A percentile compares a stretch with the other conserved stretches of the same genome.
Evolutionary conservation across 2,888 invertebrate genomes (phyloP).

Genomic region (Andrena fulva): DNA sequence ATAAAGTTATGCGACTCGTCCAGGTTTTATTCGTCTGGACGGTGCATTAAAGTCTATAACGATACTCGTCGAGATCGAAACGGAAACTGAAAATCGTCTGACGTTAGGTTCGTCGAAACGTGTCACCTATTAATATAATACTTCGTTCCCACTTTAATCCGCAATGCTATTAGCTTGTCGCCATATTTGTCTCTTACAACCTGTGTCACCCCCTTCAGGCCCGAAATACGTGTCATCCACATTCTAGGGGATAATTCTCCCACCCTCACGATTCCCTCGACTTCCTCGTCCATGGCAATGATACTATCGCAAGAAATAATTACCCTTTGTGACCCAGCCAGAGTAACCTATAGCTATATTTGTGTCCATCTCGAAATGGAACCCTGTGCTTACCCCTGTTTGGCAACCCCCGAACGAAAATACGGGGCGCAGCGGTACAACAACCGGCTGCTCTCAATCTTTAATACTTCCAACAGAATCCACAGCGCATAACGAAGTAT

Average conservation of each 20-base stretch:
- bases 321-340: neutral
- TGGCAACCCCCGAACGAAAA: neutral
- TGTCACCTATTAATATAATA: neutral
- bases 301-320: neutral
- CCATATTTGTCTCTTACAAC: too few species aligned
- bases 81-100: neutral
- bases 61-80: neutral
- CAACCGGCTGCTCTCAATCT: conserved; percentile 31
- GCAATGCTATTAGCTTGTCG: neutral
- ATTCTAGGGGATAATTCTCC: too few species aligned
- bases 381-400: neutral
- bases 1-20: conserved; percentile 56
- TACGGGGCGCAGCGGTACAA: neutral
- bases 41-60: conserved; percentile 32
- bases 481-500: conserved; percentile 48
- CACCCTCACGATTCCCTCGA: too few species aligned
- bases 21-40: conserved; percentile 37
- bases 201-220: too few species aligned
- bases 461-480: conserved; percentile 37
- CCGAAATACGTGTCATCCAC: too few species aligned
- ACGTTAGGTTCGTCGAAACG: neutral
- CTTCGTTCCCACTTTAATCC: neutral
- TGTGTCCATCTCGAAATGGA: neutral
- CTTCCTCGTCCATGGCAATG: neutral
- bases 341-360: too few species aligned